A percentile compares a stretch with the other conserved stretches of the same genome.
These are phyloP conservation scores for Dipodomys stephensi DNA, from an alignment of 2,113 vertebrate genomes.

Conservation along the genomic window DNA sequence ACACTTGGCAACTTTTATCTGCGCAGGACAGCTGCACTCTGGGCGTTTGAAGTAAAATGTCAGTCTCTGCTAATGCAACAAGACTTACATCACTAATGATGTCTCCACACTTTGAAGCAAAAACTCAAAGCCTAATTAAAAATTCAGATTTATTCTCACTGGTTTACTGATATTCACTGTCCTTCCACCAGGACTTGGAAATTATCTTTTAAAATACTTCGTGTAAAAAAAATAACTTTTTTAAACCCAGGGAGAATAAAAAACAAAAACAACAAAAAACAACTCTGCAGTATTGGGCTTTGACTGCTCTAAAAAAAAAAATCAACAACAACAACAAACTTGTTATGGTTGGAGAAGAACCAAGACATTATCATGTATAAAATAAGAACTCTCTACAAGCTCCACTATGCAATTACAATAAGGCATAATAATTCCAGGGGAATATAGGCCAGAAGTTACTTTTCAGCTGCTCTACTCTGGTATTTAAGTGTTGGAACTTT, in stretches of 20 bases:
- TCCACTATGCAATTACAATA: constrained; percentile 74
- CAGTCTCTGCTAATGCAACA: constrained; percentile 83
- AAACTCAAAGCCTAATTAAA: constrained; percentile 92
- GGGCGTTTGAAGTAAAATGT: constrained; percentile 87
- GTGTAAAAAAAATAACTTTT: constrained; percentile 46
- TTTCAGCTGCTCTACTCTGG: not conserved
- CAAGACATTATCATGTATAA: constrained; percentile 77
- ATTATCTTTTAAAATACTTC: constrained; percentile 73
- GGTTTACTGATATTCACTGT: constrained; percentile 69
- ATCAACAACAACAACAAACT: not conserved
- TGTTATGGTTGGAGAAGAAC: constrained; percentile 79
- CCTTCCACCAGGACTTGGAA: constrained; percentile 81
- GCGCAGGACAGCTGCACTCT: constrained; percentile 85
- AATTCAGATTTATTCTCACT: constrained; percentile 89
- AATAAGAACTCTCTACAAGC: constrained; percentile 79
- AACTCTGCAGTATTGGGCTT: constrained; percentile 71
- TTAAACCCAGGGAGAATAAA: constrained; percentile 70
- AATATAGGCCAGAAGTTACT: not conserved
- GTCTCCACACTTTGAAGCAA: constrained; percentile 89
- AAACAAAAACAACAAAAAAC: constrained; percentile 59
- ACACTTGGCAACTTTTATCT: constrained; percentile 87
- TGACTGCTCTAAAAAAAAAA: constrained; percentile 71
- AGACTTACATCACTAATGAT: constrained; percentile 85
- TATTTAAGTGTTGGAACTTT: constrained; percentile 45
- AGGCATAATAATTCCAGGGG: constrained; percentile 59